Base-by-base conservation (phyloP, 2,888 invertebrate genomes). In the Drosophila anceps region DNA sequence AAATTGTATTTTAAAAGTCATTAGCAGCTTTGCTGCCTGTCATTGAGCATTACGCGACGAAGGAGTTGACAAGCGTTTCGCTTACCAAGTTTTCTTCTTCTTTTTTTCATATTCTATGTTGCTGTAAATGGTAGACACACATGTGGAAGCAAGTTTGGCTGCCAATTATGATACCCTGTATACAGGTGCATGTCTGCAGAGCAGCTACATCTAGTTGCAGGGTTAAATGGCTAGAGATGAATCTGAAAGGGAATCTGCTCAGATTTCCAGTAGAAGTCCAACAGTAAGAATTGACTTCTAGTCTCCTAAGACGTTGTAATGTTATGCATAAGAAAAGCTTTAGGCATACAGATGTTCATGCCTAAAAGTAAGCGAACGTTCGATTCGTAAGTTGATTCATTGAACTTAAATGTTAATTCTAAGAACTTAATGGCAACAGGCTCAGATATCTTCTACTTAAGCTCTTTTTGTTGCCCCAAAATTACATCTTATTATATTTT, bases 1-100 rank as follows among this genome's bases (percentile, higher is more conserved):
- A 81, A 81, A 74, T 77, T 74, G 81, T 71, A 81, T 73, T 91
- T 90, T 86, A 84, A 90, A 91, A 91, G 90, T 91, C 92, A 91
- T 91, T 91, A 91, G 91, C 91, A 91, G 91, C 82, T 90, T 90
- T 85, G 76, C 86, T 82, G 76, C 73, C 82, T 76, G 81, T 76
- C 76, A 75, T 79, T 68, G 66, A 43, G 79, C 68, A 51, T 62
- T 41, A 65, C 33, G 43, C 60, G 59, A 33, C 35, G 50, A 60
- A 60, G 61, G 64, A 63, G 63, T 55, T 74, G 73, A 77, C 73
- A 76, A 66, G 60, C 69, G 69, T 57, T 67, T 58, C 57, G 46
- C 50, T 79, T 58, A 63, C 72, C 65, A 68, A 72, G 80, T 78
- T 77, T 72, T 0, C n/a, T 12, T n/a, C 3, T 31, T 31, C 10